Base-by-base conservation (phyloP, 2,797 vertebrate genomes). In the Stomatorhinus walkeri region DNA sequence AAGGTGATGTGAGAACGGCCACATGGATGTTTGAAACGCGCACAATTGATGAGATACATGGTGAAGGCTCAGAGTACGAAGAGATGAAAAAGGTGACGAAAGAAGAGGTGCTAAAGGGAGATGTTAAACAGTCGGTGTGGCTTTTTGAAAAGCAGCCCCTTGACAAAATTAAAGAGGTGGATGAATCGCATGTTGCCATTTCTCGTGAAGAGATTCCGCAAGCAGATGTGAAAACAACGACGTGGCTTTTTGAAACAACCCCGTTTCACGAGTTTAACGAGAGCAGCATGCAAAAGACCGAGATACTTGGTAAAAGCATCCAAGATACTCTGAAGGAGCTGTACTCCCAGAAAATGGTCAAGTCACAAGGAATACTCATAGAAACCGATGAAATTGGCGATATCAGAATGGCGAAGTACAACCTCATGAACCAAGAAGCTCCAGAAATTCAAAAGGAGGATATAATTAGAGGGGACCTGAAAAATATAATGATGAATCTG, bases 21-120 rank as follows among this genome's bases (percentile, higher is more conserved):
- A 97, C 96, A 0, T 99, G 98, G 98, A 96, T 98, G 93, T 99
- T 99, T 94, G 98, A 99, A 94, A 97, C 97, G 0, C 97, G 92
- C 59, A 96, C 96, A 0, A 95, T 98, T 19, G 97, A 98, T 89
- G 96, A 98, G 90, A 96, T 99, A 90, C 96, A 87, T 9, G 94
- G 94, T 8, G 96, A 97, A 61, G 95, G 93, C 1, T 93, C 92
- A 0, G 96, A 96, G 92, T 97, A 96, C 14, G 91, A 96, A 1
- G 94, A 92, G 89, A 95, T 98, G 94, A 96, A 97, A 90, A 97
- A 91, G 84, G 97, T 99, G 68, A 97, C 93, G 87, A 97, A 95
- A 88, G 96, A 99, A 93, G 97, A 98, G 76, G 93, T 97, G n/a
- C 95, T 96, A 91, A 97, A 96, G 94, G 97, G 98, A 52, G 97